phyloP scores from a whole-genome alignment of 35 echinoderm and acorn worm genomes.

The Chiridota heheva region DNA sequence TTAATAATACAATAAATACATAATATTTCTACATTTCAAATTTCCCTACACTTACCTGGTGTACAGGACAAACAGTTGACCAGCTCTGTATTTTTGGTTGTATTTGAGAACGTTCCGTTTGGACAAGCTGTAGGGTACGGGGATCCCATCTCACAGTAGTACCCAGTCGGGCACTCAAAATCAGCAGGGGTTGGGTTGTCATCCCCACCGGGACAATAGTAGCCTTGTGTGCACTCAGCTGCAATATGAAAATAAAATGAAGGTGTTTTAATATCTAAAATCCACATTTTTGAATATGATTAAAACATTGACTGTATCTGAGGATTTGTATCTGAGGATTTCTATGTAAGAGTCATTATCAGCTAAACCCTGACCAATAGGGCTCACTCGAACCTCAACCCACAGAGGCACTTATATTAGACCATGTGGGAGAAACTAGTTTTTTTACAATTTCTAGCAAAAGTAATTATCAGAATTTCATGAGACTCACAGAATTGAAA shows the following conservation, averaged over 20 bases:
- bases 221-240: constrained; percentile 72
- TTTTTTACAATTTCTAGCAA: too few species aligned
- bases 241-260: background rate
- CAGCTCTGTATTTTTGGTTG: constrained; percentile 82
- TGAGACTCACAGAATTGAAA: too few species aligned
- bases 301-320: too few species aligned
- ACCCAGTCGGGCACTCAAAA: constrained; percentile 66
- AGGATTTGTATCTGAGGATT: too few species aligned
- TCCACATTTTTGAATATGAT: too few species aligned
- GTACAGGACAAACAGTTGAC: constrained; percentile 81
- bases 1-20: too few species aligned
- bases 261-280: background rate
- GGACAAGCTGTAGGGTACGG: constrained; percentile 69
- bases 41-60: constrained; percentile 53
- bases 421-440: too few species aligned
- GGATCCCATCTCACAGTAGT: constrained; percentile 84
- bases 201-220: constrained; percentile 84
- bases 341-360: too few species aligned
- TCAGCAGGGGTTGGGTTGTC: constrained; percentile 54
- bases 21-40: background rate
- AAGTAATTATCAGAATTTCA: too few species aligned
- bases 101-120: constrained; percentile 92
- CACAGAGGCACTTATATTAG: too few species aligned
- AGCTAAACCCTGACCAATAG: too few species aligned
- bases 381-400: too few species aligned